A percentile compares a stretch with the other conserved stretches of the same genome.
Evolutionary conservation across 2,888 invertebrate species (phyloP).

Genomic region (Dusona sp.): DNA sequence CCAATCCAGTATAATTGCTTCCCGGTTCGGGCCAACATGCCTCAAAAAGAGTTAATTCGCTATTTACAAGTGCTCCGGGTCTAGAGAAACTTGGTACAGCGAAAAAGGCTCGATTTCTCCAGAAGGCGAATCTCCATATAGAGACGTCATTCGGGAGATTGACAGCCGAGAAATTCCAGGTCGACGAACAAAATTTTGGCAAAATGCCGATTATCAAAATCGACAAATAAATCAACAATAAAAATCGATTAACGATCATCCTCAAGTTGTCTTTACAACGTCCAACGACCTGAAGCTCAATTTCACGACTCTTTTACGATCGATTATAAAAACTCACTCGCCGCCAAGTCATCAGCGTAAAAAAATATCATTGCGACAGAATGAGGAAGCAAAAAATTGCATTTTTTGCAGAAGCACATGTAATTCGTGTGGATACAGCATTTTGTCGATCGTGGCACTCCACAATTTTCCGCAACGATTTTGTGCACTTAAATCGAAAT

Average conservation of each 20-base stretch:
- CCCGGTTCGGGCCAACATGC: conserved; percentile 81
- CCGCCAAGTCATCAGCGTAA: conserved; percentile 30
- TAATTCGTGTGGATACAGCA: conserved; percentile 13
- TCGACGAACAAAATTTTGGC: conserved; percentile 16
- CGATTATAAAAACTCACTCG: conserved; percentile 4
- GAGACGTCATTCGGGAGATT: conserved; percentile 72
- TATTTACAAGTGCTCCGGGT: conserved; percentile 61
- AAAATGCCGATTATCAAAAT: conserved; percentile 4
- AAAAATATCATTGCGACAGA: conserved; percentile 8
- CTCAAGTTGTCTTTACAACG: neutral
- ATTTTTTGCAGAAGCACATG: neutral
- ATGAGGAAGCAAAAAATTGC: conserved; percentile 5
- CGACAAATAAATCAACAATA: conserved; percentile 11
- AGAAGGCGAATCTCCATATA: conserved; percentile 82
- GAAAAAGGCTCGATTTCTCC: conserved; percentile 84
- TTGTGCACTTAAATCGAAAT: neutral
- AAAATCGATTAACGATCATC: neutral
- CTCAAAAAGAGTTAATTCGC: conserved; percentile 81
- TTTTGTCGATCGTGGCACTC: conserved; percentile 1
- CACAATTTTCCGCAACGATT: neutral
- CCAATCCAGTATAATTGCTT: conserved; percentile 31
- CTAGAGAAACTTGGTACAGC: conserved; percentile 81
- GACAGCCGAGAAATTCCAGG: conserved; percentile 67
- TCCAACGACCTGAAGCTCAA: neutral
- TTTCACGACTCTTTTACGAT: conserved; percentile 25